Conservation (phyloP, 2,797 vertebrate species). For the Melanotaenia trifasciata region DNA sequence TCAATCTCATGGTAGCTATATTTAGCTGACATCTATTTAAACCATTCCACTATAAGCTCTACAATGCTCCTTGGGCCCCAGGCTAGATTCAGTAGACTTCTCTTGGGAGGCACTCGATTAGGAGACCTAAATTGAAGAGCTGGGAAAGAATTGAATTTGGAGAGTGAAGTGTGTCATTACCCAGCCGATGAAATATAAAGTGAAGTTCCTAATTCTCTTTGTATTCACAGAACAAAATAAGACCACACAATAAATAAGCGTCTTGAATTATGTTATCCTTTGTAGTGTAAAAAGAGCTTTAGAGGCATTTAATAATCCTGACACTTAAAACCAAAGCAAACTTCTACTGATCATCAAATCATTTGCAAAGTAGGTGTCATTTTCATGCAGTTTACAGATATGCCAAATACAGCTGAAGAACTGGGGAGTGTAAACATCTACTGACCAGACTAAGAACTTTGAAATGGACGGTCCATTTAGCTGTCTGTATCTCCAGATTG, state of each 20-base stretch:
- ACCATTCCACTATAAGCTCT: constrained; percentile 77
- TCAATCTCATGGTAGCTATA: constrained; percentile 78
- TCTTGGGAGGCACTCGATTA: constrained; percentile 80
- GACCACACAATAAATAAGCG: constrained; percentile 20
- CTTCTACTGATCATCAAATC: neutral
- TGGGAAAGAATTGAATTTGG: constrained; percentile 74
- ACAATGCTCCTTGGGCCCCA: constrained; percentile 78
- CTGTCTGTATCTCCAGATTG: constrained; percentile 39
- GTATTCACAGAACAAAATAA: constrained; percentile 29
- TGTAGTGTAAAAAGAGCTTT: constrained; percentile 10
- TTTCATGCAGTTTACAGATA: neutral
- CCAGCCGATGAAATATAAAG: constrained; percentile 42
- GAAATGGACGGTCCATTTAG: constrained; percentile 43
- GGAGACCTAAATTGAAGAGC: constrained; percentile 82
- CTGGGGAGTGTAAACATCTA: constrained; percentile 7
- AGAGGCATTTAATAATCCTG: constrained; percentile 1
- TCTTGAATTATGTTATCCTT: constrained; percentile 10
- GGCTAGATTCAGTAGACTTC: constrained; percentile 78
- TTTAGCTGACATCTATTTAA: constrained; percentile 83
- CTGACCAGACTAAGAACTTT: constrained; percentile 30
- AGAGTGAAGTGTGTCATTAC: constrained; percentile 81
- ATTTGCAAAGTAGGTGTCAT: neutral
- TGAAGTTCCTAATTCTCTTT: constrained; percentile 36
- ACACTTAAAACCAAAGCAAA: neutral
- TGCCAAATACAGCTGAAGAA: neutral